phyloP scores from a whole-genome alignment of 2,113 vertebrate genomes.

The Nyctibius bracteatus region DNA sequence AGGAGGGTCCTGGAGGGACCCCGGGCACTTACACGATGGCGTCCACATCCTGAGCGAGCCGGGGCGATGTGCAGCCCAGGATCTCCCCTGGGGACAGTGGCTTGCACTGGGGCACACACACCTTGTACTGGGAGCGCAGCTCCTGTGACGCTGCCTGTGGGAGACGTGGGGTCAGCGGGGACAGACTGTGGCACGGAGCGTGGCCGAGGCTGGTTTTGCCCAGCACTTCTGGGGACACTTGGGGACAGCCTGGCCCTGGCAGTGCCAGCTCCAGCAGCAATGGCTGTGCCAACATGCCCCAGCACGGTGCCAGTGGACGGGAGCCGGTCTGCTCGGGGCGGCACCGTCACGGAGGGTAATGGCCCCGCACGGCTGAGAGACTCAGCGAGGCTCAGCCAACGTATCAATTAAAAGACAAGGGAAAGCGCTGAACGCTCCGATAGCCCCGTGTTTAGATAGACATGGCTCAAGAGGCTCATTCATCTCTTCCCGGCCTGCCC shows the following conservation, averaged over 20 bases:
- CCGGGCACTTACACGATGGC: constrained; percentile 86
- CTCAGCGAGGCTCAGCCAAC: not conserved
- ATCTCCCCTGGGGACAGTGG: constrained; percentile 97
- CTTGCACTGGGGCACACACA: constrained; percentile 92
- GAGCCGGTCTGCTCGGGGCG: fast-evolving
- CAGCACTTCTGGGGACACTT: not conserved
- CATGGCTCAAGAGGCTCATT: constrained; percentile 48
- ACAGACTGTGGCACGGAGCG: fast-evolving
- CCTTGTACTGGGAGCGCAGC: constrained; percentile 81
- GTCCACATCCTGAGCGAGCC: constrained; percentile 76
- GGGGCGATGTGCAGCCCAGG: constrained; percentile 91
- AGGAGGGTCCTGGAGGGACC: not conserved
- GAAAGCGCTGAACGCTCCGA: not conserved
- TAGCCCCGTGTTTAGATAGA: constrained; percentile 41
- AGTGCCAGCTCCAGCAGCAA: not conserved
- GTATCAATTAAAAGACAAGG: constrained; percentile 56
- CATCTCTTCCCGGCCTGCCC: constrained; percentile 42
- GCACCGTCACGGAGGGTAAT: not conserved
- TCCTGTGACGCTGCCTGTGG: constrained; percentile 72
- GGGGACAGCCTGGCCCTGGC: not conserved
- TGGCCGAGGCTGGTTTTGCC: not conserved
- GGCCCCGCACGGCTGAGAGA: fast-evolving
- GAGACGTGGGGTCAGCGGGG: not conserved
- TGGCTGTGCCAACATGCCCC: not conserved
- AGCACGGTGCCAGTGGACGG: fast-evolving